Conservation (phyloP, 64 coral and sea anemone genomes). For the Pachyseris speciosa region DNA sequence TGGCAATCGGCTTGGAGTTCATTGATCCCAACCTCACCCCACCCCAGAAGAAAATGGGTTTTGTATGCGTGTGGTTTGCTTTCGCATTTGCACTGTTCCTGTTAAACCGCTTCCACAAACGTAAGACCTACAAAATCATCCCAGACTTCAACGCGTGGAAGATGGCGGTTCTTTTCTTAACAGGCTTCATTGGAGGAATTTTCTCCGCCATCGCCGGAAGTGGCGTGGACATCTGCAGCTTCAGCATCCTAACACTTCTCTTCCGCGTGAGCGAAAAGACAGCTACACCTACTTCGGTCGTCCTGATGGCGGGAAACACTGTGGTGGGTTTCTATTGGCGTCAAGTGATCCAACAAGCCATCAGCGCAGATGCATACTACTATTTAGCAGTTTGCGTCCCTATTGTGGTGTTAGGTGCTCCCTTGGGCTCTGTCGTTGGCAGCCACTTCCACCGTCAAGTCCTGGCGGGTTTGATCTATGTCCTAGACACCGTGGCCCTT, state of each 20-base stretch:
- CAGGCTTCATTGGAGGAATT: constrained; percentile 79
- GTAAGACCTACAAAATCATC: constrained; percentile 71
- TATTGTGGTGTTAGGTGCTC: constrained; percentile 75
- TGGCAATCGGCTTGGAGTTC: constrained; percentile 71
- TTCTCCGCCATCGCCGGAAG: constrained; percentile 80
- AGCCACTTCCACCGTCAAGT: constrained; percentile 79
- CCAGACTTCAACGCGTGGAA: constrained; percentile 87
- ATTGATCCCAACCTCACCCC: constrained; percentile 87
- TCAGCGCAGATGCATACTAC: constrained; percentile 45
- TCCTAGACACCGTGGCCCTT: constrained; percentile 63
- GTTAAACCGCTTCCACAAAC: constrained; percentile 77
- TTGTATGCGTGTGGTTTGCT: constrained; percentile 86
- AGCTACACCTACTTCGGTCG: constrained; percentile 75
- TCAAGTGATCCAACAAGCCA: constrained; percentile 54
- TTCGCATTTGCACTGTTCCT: constrained; percentile 89
- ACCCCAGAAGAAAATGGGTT: constrained; percentile 87
- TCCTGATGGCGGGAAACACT: constrained; percentile 83
- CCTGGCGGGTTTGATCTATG: constrained; percentile 56
- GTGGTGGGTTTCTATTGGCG: constrained; percentile 83
- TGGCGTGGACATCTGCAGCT: constrained; percentile 84
- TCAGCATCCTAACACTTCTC: constrained; percentile 82
- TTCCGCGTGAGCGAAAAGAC: constrained; percentile 89
- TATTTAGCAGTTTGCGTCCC: constrained; percentile 74
- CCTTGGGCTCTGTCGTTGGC: constrained; percentile 68
- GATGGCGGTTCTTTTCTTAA: constrained; percentile 38